A percentile compares a stretch with the other conserved stretches of the same genome.
phyloP scores from a whole-genome alignment of 2,797 vertebrate genomes.

The Kryptolebias ocellatus region DNA sequence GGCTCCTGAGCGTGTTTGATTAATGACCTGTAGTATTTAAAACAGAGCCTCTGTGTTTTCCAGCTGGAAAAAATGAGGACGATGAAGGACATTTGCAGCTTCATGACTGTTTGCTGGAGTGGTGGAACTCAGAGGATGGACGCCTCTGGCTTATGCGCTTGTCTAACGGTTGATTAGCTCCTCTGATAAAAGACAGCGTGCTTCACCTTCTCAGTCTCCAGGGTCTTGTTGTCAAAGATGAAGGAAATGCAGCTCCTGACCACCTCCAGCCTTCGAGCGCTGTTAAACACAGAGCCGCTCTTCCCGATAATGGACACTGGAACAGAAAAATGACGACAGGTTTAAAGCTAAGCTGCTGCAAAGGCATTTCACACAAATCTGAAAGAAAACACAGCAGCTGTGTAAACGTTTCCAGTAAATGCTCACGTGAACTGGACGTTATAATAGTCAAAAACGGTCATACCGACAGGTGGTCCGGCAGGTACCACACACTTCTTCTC shows the following conservation, averaged over 20 bases:
- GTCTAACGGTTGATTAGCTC: slow-evolving; percentile 39
- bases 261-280: slow-evolving; percentile 95
- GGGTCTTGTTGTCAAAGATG: slow-evolving; percentile 96
- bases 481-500: slow-evolving; percentile 96
- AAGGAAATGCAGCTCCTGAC: slow-evolving; percentile 94
- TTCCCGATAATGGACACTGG: slow-evolving; percentile 94
- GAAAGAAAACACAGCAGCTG: not conserved
- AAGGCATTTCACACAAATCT: not conserved
- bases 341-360: slow-evolving; percentile 1
- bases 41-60: slow-evolving; percentile 19
- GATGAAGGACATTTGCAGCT: slow-evolving; percentile 24
- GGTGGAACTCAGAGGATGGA: slow-evolving; percentile 9
- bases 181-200: slow-evolving; percentile 35
- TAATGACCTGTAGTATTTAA: slow-evolving; percentile 13
- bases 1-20: slow-evolving; percentile 11
- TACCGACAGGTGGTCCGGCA: slow-evolving; percentile 93
- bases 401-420: not conserved
- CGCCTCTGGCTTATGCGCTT: slow-evolving; percentile 25
- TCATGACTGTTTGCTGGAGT: not conserved
- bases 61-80: slow-evolving; percentile 49
- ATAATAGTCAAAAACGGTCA: slow-evolving; percentile 55
- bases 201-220: slow-evolving; percentile 95
- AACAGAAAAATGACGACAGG: slow-evolving; percentile 21
- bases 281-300: slow-evolving; percentile 92
- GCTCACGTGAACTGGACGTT: not conserved